Conservation (phyloP, 1,140 invertebrate species). For the Drosophila sp. region DNA sequence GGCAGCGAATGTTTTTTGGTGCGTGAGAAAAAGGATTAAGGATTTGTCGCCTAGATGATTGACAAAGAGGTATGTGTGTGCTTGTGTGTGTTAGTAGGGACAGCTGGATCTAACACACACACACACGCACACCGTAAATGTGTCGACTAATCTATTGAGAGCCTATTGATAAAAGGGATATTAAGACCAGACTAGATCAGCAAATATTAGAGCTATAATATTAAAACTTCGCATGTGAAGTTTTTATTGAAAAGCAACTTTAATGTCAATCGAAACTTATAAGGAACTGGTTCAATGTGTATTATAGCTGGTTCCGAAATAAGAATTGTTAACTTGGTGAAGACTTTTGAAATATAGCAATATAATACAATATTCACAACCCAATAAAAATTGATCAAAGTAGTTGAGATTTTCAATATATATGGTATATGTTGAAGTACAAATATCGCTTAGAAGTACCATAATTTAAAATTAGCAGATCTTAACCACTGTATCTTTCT, state of each 20-base stretch:
- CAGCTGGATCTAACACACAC: constrained; percentile 40
- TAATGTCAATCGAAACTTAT: neutral
- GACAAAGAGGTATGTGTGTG: constrained; percentile 24
- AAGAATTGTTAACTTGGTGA: too few species aligned
- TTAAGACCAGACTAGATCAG: too few species aligned
- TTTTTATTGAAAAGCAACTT: neutral
- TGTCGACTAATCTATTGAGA: constrained; percentile 6
- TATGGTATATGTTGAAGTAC: too few species aligned
- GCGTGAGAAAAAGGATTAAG: constrained; percentile 82
- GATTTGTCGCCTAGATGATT: constrained; percentile 50
- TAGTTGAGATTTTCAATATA: too few species aligned
- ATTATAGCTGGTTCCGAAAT: too few species aligned
- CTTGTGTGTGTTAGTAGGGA: constrained; percentile 23
- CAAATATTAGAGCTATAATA: neutral
- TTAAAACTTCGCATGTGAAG: neutral
- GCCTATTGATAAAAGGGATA: neutral
- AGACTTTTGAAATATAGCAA: too few species aligned
- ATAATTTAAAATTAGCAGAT: too few species aligned
- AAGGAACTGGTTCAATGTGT: too few species aligned
- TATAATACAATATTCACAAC: too few species aligned
- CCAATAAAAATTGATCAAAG: too few species aligned
- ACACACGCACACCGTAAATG: neutral
- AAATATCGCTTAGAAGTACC: too few species aligned
- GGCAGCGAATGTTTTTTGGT: constrained; percentile 75
- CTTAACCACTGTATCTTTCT: too few species aligned